Conservation (phyloP, 2,113 vertebrate species). For the Pseudonaja textilis region DNA sequence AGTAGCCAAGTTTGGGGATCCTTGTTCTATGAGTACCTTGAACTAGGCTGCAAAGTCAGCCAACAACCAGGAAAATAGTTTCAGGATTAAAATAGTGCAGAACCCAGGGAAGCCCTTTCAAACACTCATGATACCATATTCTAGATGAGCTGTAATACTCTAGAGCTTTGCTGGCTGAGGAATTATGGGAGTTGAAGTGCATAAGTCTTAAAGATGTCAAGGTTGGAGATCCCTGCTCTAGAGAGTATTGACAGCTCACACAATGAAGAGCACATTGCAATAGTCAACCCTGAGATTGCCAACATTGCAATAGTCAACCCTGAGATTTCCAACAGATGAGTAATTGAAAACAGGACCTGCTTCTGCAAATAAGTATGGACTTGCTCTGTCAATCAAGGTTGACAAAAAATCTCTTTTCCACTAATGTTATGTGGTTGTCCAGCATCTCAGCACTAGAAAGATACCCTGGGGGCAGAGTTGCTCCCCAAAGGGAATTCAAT, state of each 20-base stretch:
- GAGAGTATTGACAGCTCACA: not conserved
- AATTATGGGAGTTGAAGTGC: too few species aligned
- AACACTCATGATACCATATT: not conserved
- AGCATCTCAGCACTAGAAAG: not conserved
- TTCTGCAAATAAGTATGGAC: not conserved
- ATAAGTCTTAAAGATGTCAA: too few species aligned
- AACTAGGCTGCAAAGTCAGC: not conserved
- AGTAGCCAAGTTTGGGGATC: too few species aligned
- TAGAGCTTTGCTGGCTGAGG: too few species aligned
- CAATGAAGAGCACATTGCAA: not conserved
- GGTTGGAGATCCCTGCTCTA: not conserved
- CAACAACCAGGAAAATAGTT: not conserved
- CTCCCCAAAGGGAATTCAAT: not conserved
- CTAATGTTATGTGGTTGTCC: not conserved
- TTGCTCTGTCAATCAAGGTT: not conserved
- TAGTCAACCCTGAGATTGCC: not conserved
- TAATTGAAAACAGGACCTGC: not conserved
- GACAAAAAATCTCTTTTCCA: not conserved
- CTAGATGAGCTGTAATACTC: not conserved
- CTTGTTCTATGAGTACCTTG: not conserved
- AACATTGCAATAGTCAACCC: not conserved
- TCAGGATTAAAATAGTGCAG: not conserved
- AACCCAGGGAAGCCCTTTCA: not conserved
- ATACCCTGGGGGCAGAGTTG: not conserved
- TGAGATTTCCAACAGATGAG: not conserved